These are phyloP conservation scores for Actinostola sp. DNA, from an alignment of 92 coral and sea anemone genomes.

Conservation along the genomic window DNA sequence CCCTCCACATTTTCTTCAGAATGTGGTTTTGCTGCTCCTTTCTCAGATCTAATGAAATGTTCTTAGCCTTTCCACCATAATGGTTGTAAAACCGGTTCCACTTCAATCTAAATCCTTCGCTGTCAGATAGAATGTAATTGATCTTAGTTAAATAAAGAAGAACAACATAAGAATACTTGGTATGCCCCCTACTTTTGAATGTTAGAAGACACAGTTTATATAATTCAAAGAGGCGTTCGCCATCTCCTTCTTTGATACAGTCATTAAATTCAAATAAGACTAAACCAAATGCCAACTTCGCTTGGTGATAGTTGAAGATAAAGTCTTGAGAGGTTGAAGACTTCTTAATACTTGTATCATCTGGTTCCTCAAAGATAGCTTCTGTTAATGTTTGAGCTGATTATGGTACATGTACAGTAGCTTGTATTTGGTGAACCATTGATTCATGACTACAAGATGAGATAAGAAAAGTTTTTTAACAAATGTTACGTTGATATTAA, in stretches of 20 bases:
- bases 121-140: conserved; percentile 28
- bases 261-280: conserved; percentile 57
- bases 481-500: background rate
- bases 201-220: conserved; percentile 52
- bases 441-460: conserved; percentile 52
- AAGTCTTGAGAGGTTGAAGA: conserved; percentile 23
- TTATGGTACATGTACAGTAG: conserved; percentile 49
- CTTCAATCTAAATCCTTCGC: conserved; percentile 50
- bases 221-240: conserved; percentile 50
- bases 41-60: conserved; percentile 59
- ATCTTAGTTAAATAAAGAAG: conserved; percentile 62
- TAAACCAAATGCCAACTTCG: conserved; percentile 67
- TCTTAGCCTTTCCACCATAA: conserved; percentile 54
- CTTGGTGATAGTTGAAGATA: conserved; percentile 66
- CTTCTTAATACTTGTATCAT: background rate
- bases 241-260: conserved; percentile 66
- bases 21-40: conserved; percentile 63
- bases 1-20: conserved; percentile 68
- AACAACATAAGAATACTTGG: conserved; percentile 74
- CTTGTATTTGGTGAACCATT: conserved; percentile 27
- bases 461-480: conserved; percentile 9
- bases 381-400: too few species aligned
- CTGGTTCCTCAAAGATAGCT: too few species aligned
- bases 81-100: conserved; percentile 77
- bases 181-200: conserved; percentile 54